These are phyloP conservation scores for Abramis brama DNA, from an alignment of 2,113 vertebrate species.

Conservation along the genomic window DNA sequence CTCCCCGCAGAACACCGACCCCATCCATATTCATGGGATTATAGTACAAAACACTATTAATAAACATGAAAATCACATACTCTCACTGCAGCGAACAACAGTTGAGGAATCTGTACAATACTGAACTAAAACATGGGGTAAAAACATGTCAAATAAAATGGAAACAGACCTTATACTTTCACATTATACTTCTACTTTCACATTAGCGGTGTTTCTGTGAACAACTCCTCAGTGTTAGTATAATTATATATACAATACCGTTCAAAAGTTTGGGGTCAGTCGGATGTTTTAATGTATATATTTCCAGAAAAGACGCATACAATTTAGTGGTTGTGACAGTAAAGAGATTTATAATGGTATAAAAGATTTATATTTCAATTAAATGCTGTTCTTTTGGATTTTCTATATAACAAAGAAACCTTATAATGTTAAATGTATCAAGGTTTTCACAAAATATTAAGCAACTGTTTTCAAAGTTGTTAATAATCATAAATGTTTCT, in stretches of 20 bases:
- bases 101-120: background rate
- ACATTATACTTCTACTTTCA: background rate
- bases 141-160: too few relatives aligned
- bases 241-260: too few relatives aligned
- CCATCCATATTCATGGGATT: conserved; percentile 39
- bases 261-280: too few relatives aligned
- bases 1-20: background rate
- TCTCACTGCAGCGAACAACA: background rate
- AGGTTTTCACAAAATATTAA: too few relatives aligned
- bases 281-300: too few relatives aligned
- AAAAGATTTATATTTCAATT: background rate
- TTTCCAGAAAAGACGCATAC: background rate
- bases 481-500: background rate
- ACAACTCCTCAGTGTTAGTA: too few relatives aligned
- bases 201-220: background rate
- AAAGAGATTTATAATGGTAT: background rate
- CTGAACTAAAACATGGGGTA: background rate
- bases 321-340: background rate
- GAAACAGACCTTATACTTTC: background rate
- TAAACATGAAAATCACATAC: conserved; percentile 27
- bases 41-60: conserved; percentile 29
- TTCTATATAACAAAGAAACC: background rate
- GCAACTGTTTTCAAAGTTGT: background rate
- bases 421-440: background rate
- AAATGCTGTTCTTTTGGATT: background rate